Conservation (phyloP, 2,888 invertebrate genomes). For the Drosophila quinaria region DNA sequence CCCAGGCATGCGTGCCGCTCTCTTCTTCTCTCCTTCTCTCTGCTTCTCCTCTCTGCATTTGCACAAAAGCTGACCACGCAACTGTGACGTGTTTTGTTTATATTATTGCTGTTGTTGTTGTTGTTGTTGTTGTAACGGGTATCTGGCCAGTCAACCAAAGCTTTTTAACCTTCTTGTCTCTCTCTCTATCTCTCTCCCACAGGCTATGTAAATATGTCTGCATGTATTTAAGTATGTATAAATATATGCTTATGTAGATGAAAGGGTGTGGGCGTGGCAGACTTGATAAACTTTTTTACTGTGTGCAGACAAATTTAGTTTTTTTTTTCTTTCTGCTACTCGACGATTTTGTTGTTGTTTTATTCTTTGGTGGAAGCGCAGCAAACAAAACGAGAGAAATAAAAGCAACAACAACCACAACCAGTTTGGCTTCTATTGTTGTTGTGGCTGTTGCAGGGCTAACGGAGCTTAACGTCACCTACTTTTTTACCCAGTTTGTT, state of each 20-base stretch:
- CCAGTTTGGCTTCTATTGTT: constrained; percentile 56
- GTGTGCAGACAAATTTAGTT: constrained; percentile 50
- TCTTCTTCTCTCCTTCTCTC: constrained; percentile 1
- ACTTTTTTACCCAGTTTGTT: constrained; percentile 69
- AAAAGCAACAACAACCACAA: constrained; percentile 64
- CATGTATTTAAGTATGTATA: constrained; percentile 3
- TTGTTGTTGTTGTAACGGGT: constrained; percentile 37
- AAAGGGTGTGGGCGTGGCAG: constrained; percentile 55
- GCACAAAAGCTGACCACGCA: constrained; percentile 70
- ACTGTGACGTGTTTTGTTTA: constrained; percentile 68
- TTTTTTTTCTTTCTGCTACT: constrained; percentile 43
- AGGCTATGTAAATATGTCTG: constrained; percentile 68
- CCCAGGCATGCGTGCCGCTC: constrained; percentile 44
- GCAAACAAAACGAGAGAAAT: constrained; percentile 35
- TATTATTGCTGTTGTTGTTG: constrained; percentile 21
- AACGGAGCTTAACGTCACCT: constrained; percentile 80
- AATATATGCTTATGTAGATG: constrained; percentile 12
- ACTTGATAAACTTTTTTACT: constrained; percentile 57
- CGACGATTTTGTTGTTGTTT: constrained; percentile 40
- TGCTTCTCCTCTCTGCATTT: constrained; percentile 20
- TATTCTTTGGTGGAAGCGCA: constrained; percentile 43
- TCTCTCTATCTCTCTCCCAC: constrained; percentile 31
- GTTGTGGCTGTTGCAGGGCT: constrained; percentile 53
- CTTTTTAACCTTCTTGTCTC: constrained; percentile 46
- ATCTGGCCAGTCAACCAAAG: constrained; percentile 73